Evolutionary conservation across 2,797 vertebrate genomes (phyloP).

Genomic region (Siniperca obscura): DNA sequence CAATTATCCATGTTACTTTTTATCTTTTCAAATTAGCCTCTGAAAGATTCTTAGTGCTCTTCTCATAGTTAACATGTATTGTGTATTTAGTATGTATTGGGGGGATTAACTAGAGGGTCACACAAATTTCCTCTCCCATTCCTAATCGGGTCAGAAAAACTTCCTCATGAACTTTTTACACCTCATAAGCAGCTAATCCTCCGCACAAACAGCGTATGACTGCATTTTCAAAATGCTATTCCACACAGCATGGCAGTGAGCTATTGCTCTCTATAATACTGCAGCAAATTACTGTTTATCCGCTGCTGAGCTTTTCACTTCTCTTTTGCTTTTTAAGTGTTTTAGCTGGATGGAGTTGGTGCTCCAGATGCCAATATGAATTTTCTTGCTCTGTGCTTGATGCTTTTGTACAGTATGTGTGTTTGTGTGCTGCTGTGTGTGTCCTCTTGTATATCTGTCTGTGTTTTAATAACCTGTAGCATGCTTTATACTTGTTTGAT

Average conservation of each 20-base stretch:
- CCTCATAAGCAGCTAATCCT: constrained; percentile 83
- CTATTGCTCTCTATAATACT: constrained; percentile 55
- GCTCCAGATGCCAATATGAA: constrained; percentile 46
- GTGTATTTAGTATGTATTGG: constrained; percentile 26
- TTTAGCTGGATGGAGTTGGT: constrained; percentile 48
- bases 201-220: constrained; percentile 58
- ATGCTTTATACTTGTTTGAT: constrained; percentile 55
- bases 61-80: constrained; percentile 40
- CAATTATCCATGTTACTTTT: constrained; percentile 35
- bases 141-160: constrained; percentile 61
- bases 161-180: constrained; percentile 71
- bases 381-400: constrained; percentile 64
- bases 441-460: constrained; percentile 44
- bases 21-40: constrained; percentile 62
- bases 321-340: constrained; percentile 65
- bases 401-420: constrained; percentile 53
- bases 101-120: constrained; percentile 55
- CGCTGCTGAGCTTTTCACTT: constrained; percentile 69
- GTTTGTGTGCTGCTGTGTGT: constrained; percentile 33
- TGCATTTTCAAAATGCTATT: constrained; percentile 65
- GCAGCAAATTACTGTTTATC: constrained; percentile 45
- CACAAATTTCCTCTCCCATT: constrained; percentile 47
- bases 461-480: constrained; percentile 58
- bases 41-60: constrained; percentile 35
- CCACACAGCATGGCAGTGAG: constrained; percentile 63